phyloP scores from a whole-genome alignment of 2,113 vertebrate species.

The Oncorhynchus nerka region DNA sequence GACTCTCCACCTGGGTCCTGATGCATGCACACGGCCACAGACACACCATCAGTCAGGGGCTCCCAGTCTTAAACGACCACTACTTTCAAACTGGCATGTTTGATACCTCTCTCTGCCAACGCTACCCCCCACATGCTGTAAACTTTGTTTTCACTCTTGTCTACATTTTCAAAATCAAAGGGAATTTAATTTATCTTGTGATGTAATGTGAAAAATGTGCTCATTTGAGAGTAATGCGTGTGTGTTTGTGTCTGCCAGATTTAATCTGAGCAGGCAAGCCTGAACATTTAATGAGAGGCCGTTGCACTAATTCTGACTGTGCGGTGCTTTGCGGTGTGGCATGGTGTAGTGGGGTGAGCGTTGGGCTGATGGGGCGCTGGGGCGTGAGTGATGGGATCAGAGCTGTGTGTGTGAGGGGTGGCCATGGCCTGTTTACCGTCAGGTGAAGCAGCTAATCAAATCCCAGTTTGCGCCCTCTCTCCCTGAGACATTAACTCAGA shows the following conservation, averaged over 20 bases:
- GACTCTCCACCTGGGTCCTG: constrained; percentile 53
- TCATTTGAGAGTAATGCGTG: constrained; percentile 22
- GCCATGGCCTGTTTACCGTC: constrained; percentile 43
- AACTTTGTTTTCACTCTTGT: too few relatives aligned
- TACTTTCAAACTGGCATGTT: too few relatives aligned
- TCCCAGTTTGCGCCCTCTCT: constrained; percentile 1
- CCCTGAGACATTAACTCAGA: neutral
- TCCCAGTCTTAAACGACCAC: neutral
- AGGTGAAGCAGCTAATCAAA: constrained; percentile 56
- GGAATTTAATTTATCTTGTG: constrained; percentile 36
- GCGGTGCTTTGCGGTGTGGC: constrained; percentile 17
- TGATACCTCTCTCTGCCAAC: too few relatives aligned
- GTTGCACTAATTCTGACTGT: constrained; percentile 35
- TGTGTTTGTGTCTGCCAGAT: neutral
- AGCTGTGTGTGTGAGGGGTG: constrained; percentile 15
- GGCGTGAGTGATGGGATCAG: constrained; percentile 29
- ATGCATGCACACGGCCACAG: neutral
- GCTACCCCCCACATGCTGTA: too few relatives aligned
- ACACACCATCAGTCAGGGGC: neutral
- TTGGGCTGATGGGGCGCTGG: constrained; percentile 14
- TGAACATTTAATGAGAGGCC: constrained; percentile 55
- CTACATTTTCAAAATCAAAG: neutral
- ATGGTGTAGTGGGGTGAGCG: neutral
- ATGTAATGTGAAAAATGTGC: constrained; percentile 19
- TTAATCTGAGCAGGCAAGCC: constrained; percentile 45